Evolutionary conservation across 2,888 invertebrate genomes (phyloP), one percentile per base, ranked within the genome.

Genomic region (Suillia variegata): DNA sequence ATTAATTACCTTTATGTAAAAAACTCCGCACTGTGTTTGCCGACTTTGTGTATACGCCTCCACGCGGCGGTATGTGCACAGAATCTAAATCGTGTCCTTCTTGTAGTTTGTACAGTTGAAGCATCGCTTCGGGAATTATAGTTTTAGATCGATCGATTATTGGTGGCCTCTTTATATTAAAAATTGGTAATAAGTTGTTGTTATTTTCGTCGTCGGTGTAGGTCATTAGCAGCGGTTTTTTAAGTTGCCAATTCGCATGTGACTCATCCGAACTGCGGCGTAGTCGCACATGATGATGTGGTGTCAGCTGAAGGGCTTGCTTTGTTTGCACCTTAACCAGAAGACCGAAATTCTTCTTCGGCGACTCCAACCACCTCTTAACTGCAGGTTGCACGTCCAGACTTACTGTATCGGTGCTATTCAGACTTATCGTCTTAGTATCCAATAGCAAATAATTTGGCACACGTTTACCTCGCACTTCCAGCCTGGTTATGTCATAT

Each of bases 311-410:
- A 1, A 80, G 63, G 1, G 75, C 70, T 24, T 75, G 70, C 55
- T 71, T 68, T 31, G 83, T 81, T 64, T 80, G 80, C 63, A 93
- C 86, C 77, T 89, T 87, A 71, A 94, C 86, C 72, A 93, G 82
- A 54, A 96, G 84, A 56, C 96, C 96, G 80, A 93, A 88, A 84
- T 96, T 96, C 62, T 86, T 84, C 64, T 85, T 83, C 20, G 91
- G 90, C 75, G 87, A 85, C 50, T 85, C 83, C 73, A 91, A 83
- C 97, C 97, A 97, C 76, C 95, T 87, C 69, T 90, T 87, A 56
- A 93, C 92, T 31, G 97, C 96, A 59, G 93, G 91, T 64, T 91
- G 86, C 22, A 96, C 93, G 82, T 97, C 96, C 68, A 96, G 85
- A 63, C 87, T 89, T 58, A 94, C 84, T 72, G 87, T 87, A 57